Evolutionary conservation across 2,888 invertebrate species (phyloP), one percentile per base, ranked within the genome.

Genomic region (Cheilosia scutellata): DNA sequence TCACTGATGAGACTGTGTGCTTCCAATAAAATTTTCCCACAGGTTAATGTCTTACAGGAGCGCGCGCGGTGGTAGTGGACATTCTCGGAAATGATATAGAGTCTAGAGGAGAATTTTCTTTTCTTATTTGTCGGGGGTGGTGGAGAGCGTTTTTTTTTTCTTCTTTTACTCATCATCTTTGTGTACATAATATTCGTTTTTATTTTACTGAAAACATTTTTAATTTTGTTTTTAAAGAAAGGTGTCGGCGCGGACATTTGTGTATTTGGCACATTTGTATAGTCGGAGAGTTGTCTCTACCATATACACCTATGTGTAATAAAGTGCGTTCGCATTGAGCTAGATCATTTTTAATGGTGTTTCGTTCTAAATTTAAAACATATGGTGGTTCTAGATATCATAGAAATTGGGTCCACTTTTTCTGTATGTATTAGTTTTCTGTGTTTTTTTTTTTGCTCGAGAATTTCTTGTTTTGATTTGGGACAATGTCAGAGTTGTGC

Each of bases 1-100:
- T 82, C 82, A 82, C 72, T 40, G 76, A 68, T 47, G 68, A 86
- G 86, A 86, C 86, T 86, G 86, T 76, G 80, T 80, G 68, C 55
- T 62, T 82, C 66, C 62, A 66, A 82, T 82, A 70, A 71, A 82
- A 76, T 68, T 76, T 86, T 86, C 77, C 80, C 86, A 82, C 86
- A 86, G 86, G 86, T 86, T 86, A 77, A 77, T 82, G 71, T 55
- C 33, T 62, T 72, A 51, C 68, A 70, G 53, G 42, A 58, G 42
- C 16, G 47, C 47, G 47, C 16, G 62, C 29, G 44, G 66, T 60
- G 53, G 20, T 40, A 40, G 31, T 37, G 57, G 68, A 78, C 60
- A 66, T 74, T 78, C 47, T 83, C 60, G 60, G 66, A 68, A 74
- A 79, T 72, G 68, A 79, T 84, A 37, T 58, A 40, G 11, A 63